Conservation (phyloP, 2,797 vertebrate genomes). For the Crocidura indochinensis region DNA sequence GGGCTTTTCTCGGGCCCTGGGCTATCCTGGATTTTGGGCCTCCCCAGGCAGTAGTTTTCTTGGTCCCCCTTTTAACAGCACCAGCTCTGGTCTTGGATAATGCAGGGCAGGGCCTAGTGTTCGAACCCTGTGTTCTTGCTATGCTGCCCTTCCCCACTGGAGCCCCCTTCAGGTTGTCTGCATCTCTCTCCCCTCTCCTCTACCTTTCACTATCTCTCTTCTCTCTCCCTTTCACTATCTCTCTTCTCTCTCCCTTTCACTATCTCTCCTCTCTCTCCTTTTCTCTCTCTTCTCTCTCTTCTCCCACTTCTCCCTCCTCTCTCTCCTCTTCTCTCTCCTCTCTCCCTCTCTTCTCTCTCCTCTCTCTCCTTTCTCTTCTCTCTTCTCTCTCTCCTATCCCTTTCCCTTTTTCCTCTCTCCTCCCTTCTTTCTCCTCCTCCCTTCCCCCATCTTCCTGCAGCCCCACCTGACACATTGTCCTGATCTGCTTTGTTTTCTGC, state of each 20-base stretch:
- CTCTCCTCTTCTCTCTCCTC: background rate
- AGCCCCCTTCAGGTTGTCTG: background rate
- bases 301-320: no score
- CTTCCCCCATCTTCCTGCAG: background rate
- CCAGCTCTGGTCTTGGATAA: no score
- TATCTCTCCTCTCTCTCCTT: background rate
- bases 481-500: background rate
- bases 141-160: background rate
- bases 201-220: no score
- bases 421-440: background rate
- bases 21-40: no score
- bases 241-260: background rate
- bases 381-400: background rate
- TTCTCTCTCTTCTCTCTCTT: background rate
- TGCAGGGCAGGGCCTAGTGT: no score
- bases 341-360: no score
- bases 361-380: background rate
- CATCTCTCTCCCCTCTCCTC: background rate
- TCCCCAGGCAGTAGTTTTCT: no score
- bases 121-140: no score
- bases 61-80: no score
- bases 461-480: background rate
- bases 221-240: no score
- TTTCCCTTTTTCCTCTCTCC: background rate
- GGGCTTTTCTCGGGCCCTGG: no score